Evolutionary conservation across 2,113 vertebrate species (phyloP).

Genomic region (Acrocephalus kingi): DNA sequence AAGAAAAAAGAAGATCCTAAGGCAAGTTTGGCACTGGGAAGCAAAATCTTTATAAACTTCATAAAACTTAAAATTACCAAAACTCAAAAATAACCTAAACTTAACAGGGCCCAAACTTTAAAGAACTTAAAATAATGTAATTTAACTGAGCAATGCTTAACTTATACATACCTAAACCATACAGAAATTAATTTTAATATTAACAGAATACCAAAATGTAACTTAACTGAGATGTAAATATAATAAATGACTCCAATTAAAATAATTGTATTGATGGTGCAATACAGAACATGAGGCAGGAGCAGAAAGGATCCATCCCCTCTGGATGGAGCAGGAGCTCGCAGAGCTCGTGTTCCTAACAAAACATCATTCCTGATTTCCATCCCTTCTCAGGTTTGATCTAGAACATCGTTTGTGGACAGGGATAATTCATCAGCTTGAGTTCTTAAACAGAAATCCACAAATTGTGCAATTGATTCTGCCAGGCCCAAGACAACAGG

Average conservation of each 20-base stretch:
- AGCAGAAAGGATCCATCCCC: neutral
- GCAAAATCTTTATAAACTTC: neutral
- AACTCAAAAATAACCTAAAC: too few species aligned
- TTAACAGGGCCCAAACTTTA: too few species aligned
- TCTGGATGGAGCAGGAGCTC: neutral
- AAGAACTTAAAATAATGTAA: too few species aligned
- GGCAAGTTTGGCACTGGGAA: neutral
- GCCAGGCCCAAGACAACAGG: neutral
- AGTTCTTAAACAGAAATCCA: conserved; percentile 39
- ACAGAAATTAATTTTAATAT: too few species aligned
- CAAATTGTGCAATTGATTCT: conserved; percentile 22
- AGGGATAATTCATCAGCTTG: conserved; percentile 9
- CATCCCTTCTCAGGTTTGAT: conserved; percentile 31
- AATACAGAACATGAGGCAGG: neutral
- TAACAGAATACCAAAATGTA: too few species aligned
- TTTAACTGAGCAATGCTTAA: too few species aligned
- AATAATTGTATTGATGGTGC: neutral
- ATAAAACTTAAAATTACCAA: too few species aligned
- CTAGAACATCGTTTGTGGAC: conserved; percentile 25
- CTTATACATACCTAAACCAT: too few species aligned
- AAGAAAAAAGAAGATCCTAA: neutral
- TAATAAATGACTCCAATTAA: too few species aligned
- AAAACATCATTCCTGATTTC: neutral
- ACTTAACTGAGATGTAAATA: too few species aligned
- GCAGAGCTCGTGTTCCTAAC: neutral